These are phyloP conservation scores for Antheraea yamamai DNA, from an alignment of 2,888 invertebrate genomes.

Conservation along the genomic window DNA sequence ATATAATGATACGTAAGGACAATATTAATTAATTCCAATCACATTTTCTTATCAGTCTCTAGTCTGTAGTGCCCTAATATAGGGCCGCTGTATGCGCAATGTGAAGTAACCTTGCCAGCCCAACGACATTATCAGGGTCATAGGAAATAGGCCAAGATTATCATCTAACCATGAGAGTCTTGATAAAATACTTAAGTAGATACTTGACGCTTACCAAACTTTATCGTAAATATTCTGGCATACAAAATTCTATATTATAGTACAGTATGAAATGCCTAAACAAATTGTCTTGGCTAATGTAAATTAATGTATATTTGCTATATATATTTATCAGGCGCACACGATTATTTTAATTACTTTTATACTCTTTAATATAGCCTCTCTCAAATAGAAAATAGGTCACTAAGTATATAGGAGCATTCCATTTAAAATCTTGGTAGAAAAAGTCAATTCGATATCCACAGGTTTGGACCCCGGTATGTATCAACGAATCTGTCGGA, in stretches of 20 bases:
- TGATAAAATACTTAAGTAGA: not conserved
- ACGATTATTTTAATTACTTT: not conserved
- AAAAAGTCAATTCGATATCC: too few species aligned
- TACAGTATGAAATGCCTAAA: not conserved
- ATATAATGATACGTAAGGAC: not conserved
- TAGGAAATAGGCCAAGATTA: slow-evolving; percentile 31
- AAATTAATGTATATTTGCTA: not conserved
- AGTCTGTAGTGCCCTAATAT: slow-evolving; percentile 26
- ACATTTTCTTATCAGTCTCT: slow-evolving; percentile 20
- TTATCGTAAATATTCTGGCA: not conserved
- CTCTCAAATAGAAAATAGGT: too few species aligned
- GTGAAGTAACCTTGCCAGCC: slow-evolving; percentile 25
- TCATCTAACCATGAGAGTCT: slow-evolving; percentile 18
- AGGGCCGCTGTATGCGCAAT: slow-evolving; percentile 31
- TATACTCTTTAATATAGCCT: too few species aligned
- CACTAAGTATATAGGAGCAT: too few species aligned
- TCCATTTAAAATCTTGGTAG: too few species aligned
- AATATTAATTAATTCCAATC: slow-evolving; percentile 28
- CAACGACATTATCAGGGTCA: slow-evolving; percentile 16
- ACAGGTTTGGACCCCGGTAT: too few species aligned
- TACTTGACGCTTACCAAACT: not conserved
- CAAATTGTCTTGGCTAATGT: not conserved
- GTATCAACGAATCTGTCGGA: too few species aligned
- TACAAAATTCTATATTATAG: not conserved
- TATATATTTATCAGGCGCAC: not conserved